These are phyloP conservation scores for Trematocara caparti DNA, from an alignment of 2,797 vertebrate species.

Conservation along the genomic window DNA sequence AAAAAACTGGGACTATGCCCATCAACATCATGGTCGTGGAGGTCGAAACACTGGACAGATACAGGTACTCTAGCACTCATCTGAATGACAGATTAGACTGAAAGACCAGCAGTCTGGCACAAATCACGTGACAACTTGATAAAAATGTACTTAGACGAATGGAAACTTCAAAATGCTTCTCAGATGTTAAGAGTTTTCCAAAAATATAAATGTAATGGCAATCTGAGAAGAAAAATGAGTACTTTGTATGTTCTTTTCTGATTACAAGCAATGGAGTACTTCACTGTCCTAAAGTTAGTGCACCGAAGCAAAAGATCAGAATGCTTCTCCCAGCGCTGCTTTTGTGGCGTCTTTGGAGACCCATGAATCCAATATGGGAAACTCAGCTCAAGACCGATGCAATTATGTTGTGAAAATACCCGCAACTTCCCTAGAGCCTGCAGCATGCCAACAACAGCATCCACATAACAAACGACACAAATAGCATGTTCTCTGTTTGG, in stretches of 20 bases:
- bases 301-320: background rate
- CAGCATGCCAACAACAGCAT: constrained; percentile 12
- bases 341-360: background rate
- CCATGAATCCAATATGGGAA: background rate
- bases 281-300: background rate
- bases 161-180: background rate
- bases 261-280: background rate
- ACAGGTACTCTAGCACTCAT: background rate
- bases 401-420: constrained; percentile 24
- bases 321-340: background rate
- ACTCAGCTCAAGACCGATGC: background rate
- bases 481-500: constrained; percentile 9
- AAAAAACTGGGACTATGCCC: rapidly evolving
- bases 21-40: background rate
- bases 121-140: background rate
- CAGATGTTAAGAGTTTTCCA: background rate
- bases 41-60: background rate
- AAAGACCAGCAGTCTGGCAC: background rate
- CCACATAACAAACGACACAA: constrained; percentile 28
- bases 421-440: constrained; percentile 8
- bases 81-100: background rate
- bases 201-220: background rate
- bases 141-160: background rate
- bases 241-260: background rate
- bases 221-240: background rate